Evolutionary conservation across 2,888 invertebrate species (phyloP).

Genomic region (Catocala sponsa): DNA sequence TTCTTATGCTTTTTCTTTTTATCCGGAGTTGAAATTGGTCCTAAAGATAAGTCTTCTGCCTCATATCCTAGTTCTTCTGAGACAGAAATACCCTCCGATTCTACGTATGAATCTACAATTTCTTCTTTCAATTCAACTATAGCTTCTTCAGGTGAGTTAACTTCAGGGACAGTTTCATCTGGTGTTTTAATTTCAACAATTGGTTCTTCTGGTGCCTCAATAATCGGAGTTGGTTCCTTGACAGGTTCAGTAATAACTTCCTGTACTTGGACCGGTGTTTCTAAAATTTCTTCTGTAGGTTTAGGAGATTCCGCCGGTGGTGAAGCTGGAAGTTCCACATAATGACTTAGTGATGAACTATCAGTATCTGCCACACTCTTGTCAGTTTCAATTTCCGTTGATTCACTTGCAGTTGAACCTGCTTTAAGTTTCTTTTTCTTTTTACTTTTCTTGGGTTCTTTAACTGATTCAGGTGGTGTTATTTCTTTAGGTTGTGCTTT

Average conservation of each 20-base stretch:
- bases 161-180: background rate
- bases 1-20: constrained; percentile 86
- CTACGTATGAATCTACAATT: constrained; percentile 77
- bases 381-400: constrained; percentile 69
- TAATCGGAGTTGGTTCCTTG: background rate
- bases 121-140: constrained; percentile 51
- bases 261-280: constrained; percentile 34
- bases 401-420: constrained; percentile 66
- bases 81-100: constrained; percentile 72
- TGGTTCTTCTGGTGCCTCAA: constrained; percentile 12
- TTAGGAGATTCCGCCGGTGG: constrained; percentile 83
- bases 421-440: constrained; percentile 90
- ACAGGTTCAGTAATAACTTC: background rate
- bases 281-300: constrained; percentile 62
- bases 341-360: constrained; percentile 80
- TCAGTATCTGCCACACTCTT: constrained; percentile 74
- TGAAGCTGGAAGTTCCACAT: constrained; percentile 78
- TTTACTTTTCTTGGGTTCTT: constrained; percentile 87
- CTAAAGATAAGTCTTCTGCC: constrained; percentile 90
- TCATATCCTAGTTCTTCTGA: constrained; percentile 91
- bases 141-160: constrained; percentile 4
- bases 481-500: constrained; percentile 68
- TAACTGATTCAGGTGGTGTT: constrained; percentile 56
- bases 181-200: constrained; percentile 9
- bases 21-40: constrained; percentile 57